Evolutionary conservation across 2,113 vertebrate genomes (phyloP), one percentile per base, ranked within the genome.

Genomic region (Aptenodytes patagonicus): DNA sequence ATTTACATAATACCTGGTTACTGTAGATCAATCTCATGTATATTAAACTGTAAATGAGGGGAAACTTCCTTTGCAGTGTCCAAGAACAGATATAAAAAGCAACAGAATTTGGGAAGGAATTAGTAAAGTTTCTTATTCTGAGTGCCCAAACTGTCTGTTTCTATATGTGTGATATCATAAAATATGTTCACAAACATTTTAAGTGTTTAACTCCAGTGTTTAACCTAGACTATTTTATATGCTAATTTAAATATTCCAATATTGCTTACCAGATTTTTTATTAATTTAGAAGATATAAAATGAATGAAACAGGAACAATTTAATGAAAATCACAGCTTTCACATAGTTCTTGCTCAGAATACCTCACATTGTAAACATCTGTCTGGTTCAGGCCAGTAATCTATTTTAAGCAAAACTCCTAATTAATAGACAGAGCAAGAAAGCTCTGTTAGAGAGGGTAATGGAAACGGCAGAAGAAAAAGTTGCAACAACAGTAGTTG

Each of bases 331-430:
- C 77, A 69, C 47, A 69, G 24, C 34, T 93, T 91, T 87, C 16
- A 42, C 20, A 21, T 6, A 61, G 44, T 17, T 89, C 25, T 92
- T 83, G 40, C 64, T 89, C 44, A 87, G 80, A 90, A 79, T 65
- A 49, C 4, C 13, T 75, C 89, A 79, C 13, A 20, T 31, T 91
- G 66, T 42, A 87, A 91, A 76, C 61, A 92, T 85, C 61, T 91
- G 73, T 58, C 68, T 89, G 38, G 26, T 51, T 17, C 58, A 78
- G 46, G 25, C 18, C 81, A 47, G 40, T 7, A 9, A 71, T 82
- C 76, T 95, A 62, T 95, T 96, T 96, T 87, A 87, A 85, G 70
- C 54, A 62, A n/a, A 96, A 28, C 16, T 72, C 34, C 68, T 81
- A 80, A 44, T 70, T 88, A 82, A 26, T 1, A 83, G 32, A 21